A percentile compares a stretch with the other conserved stretches of the same genome.
phyloP scores from a whole-genome alignment of 2,888 invertebrate species.

The Anoplius nigerrimus region DNA sequence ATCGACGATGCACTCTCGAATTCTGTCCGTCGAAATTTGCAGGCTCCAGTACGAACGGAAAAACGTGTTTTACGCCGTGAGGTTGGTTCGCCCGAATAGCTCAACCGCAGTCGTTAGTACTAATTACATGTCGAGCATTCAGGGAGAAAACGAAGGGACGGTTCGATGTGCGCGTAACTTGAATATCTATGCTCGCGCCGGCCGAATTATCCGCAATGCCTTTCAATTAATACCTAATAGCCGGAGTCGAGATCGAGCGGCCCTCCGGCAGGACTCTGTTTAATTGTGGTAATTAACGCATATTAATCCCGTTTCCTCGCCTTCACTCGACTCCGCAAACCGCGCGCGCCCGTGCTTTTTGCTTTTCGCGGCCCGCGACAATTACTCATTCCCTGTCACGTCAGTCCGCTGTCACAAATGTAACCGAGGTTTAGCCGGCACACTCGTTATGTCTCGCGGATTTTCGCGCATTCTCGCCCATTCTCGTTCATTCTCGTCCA shows the following conservation, averaged over 20 bases:
- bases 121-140: conserved; percentile 21
- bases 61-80: conserved; percentile 20
- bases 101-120: conserved; percentile 11
- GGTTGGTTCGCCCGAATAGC: not conserved
- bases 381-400: too few relatives aligned
- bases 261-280: not conserved
- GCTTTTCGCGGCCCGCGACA: too few relatives aligned
- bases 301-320: conserved; percentile 1
- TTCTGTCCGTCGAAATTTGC: not conserved
- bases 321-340: too few relatives aligned
- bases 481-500: too few relatives aligned
- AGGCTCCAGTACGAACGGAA: conserved; percentile 6
- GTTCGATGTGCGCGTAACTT: conserved; percentile 1
- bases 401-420: too few relatives aligned
- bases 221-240: conserved; percentile 35
- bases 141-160: not conserved
- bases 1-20: not conserved
- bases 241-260: conserved; percentile 30
- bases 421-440: too few relatives aligned
- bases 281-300: not conserved
- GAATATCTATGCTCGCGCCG: conserved; percentile 18
- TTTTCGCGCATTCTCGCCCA: too few relatives aligned
- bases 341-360: too few relatives aligned
- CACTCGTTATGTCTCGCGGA: too few relatives aligned
- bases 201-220: conserved; percentile 28